phyloP scores from a whole-genome alignment of 2,113 vertebrate genomes.

The Ifrita kowaldi region DNA sequence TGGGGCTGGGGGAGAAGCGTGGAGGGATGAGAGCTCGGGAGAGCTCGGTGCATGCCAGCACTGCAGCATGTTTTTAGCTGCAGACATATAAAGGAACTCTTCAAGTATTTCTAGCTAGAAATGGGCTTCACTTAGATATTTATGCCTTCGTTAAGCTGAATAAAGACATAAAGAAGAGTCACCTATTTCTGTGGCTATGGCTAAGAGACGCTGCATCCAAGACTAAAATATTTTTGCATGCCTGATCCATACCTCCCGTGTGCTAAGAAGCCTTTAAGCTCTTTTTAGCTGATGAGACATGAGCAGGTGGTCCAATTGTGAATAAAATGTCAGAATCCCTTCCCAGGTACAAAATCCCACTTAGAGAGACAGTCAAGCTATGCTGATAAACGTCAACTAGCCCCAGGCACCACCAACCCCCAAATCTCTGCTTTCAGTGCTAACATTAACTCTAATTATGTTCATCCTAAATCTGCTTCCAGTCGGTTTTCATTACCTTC shows the following conservation, averaged over 20 bases:
- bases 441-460: slow-evolving; percentile 67
- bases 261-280: slow-evolving; percentile 56
- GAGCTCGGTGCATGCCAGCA: neutral
- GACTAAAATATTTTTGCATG: slow-evolving; percentile 36
- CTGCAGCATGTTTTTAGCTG: neutral
- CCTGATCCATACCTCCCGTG: slow-evolving; percentile 30
- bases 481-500: slow-evolving; percentile 69
- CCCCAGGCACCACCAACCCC: slow-evolving; percentile 52
- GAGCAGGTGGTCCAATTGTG: slow-evolving; percentile 66
- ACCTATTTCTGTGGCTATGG: neutral
- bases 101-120: neutral
- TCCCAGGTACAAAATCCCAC: slow-evolving; percentile 56
- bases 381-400: slow-evolving; percentile 60
- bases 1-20: accelerated
- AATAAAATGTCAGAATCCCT: slow-evolving; percentile 56
- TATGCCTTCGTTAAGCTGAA: neutral
- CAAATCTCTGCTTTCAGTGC: slow-evolving; percentile 65
- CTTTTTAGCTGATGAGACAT: slow-evolving; percentile 56
- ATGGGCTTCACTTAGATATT: neutral
- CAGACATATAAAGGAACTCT: neutral
- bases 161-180: neutral
- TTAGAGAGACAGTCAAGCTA: slow-evolving; percentile 56
- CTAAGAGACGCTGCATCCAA: neutral
- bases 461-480: slow-evolving; percentile 63
- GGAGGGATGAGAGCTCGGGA: neutral